A percentile compares a stretch with the other conserved stretches of the same genome.
These are phyloP conservation scores for Popillia japonica DNA, from an alignment of 1,140 invertebrate species.

Conservation along the genomic window DNA sequence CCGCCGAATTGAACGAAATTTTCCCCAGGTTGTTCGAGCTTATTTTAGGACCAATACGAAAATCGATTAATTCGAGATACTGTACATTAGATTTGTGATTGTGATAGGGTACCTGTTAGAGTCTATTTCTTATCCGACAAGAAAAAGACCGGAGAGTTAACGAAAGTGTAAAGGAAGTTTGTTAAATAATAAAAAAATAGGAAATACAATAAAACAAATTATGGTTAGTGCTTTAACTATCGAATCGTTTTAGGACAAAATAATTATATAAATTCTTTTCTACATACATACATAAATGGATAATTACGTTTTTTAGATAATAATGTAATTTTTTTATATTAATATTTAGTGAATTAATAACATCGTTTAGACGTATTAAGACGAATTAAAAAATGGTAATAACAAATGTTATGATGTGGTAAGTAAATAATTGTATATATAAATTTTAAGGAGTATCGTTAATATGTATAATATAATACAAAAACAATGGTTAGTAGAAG, in stretches of 20 bases:
- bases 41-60: constrained; percentile 36
- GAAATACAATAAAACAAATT: constrained; percentile 10
- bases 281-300: neutral
- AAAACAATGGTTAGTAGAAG: neutral
- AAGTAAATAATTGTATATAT: neutral
- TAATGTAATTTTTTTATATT: constrained; percentile 14
- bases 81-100: constrained; percentile 36
- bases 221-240: constrained; percentile 38
- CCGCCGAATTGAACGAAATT: neutral
- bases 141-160: neutral
- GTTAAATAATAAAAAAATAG: neutral
- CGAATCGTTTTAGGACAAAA: constrained; percentile 30
- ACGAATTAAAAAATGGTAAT: neutral
- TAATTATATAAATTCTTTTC: constrained; percentile 4
- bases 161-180: neutral
- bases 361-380: neutral
- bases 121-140: neutral
- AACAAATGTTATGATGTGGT: neutral
- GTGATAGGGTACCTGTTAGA: constrained; percentile 39
- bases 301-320: neutral
- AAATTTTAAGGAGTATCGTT: neutral
- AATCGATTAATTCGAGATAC: constrained; percentile 21
- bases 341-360: neutral
- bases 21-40: neutral
- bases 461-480: neutral